Percentiles rank a stretch among this genome's conserved stretches.
phyloP scores from a whole-genome alignment of 2,888 invertebrate species.

The Drosophila merina region DNA sequence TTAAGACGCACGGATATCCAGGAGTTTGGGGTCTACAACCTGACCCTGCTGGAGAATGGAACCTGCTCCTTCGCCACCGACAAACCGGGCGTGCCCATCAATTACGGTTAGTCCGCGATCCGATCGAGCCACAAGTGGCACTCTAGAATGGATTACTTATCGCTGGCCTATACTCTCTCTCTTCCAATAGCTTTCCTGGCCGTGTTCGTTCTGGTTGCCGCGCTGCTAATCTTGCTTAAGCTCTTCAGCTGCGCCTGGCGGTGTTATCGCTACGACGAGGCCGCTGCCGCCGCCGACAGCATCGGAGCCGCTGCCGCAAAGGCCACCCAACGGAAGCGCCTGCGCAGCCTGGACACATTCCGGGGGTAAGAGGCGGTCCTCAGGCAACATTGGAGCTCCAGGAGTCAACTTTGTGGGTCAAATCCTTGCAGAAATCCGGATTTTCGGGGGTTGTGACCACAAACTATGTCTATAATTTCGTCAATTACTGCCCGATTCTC shows the following conservation, averaged over 20 bases:
- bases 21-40: conserved; percentile 90
- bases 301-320: conserved; percentile 69
- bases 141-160: conserved; percentile 21
- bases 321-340: conserved; percentile 83
- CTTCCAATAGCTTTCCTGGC: conserved; percentile 69
- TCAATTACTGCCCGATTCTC: not conserved
- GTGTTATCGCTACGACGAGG: conserved; percentile 69
- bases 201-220: conserved; percentile 75
- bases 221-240: conserved; percentile 62
- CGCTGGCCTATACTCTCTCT: not conserved
- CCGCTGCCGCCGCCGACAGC: conserved; percentile 58
- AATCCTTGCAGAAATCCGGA: too few species aligned
- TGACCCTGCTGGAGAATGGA: conserved; percentile 85
- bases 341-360: conserved; percentile 90
- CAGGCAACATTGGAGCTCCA: too few species aligned
- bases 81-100: conserved; percentile 89
- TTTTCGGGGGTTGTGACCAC: too few species aligned
- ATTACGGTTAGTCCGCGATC: conserved; percentile 83
- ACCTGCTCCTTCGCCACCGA: conserved; percentile 86
- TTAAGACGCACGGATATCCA: conserved; percentile 84
- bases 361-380: conserved; percentile 87
- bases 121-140: not conserved
- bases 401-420: too few species aligned
- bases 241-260: conserved; percentile 65
- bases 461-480: too few species aligned